Evolutionary conservation across 2,888 invertebrate genomes (phyloP).

Genomic region (Macaria notata): DNA sequence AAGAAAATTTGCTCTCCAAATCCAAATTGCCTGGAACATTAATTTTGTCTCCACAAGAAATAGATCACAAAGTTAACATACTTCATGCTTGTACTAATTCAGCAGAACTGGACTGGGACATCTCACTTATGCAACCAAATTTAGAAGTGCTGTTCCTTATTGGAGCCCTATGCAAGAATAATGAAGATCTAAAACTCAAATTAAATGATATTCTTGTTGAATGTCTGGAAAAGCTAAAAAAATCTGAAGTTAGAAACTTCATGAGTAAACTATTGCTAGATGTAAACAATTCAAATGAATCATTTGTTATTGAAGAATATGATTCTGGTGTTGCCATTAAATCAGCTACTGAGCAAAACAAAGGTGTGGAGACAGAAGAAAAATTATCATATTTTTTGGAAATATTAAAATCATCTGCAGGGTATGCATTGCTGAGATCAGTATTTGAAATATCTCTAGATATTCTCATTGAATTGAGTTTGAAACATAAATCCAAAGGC

Average conservation of each 20-base stretch:
- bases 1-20: conserved; percentile 41
- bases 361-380: conserved; percentile 44
- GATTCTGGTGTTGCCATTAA: conserved; percentile 66
- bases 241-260: conserved; percentile 39
- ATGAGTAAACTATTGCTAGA: conserved; percentile 57
- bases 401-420: conserved; percentile 50
- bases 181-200: conserved; percentile 54
- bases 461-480: conserved; percentile 53
- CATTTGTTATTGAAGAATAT: conserved; percentile 58
- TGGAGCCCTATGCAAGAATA: conserved; percentile 57
- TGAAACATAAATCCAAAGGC: conserved; percentile 40
- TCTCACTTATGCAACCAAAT: conserved; percentile 58
- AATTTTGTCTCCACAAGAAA: conserved; percentile 59
- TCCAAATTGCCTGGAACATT: conserved; percentile 60
- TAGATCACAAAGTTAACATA: conserved; percentile 60
- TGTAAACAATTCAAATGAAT: conserved; percentile 21
- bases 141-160: conserved; percentile 70
- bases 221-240: conserved; percentile 50
- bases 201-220: conserved; percentile 61
- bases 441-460: conserved; percentile 58
- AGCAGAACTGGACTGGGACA: conserved; percentile 56
- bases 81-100: conserved; percentile 60
- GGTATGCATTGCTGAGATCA: conserved; percentile 43
- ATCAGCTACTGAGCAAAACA: conserved; percentile 34
- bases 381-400: conserved; percentile 55